phyloP scores from a whole-genome alignment of 2,113 vertebrate genomes.

The Lampris incognitus region DNA sequence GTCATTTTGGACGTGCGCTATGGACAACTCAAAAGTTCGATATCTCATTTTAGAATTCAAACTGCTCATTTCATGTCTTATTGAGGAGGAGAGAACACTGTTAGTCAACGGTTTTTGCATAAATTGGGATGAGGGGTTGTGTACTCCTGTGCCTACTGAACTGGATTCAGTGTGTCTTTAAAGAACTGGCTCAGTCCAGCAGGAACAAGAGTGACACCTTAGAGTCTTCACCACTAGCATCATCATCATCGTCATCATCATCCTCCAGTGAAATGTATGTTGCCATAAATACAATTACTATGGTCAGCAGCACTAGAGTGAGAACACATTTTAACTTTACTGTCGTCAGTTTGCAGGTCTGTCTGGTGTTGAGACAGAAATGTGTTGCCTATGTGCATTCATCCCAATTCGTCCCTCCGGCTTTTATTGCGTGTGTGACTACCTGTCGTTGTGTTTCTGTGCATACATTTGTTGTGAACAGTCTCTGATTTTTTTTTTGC shows the following conservation, averaged over 20 bases:
- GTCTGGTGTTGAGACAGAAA: slow-evolving; percentile 12
- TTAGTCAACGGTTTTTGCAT: background rate
- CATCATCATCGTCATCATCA: background rate
- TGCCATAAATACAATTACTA: slow-evolving; percentile 23
- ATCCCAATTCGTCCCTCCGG: slow-evolving; percentile 28
- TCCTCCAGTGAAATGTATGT: background rate
- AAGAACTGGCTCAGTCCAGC: slow-evolving; percentile 84
- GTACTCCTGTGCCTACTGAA: slow-evolving; percentile 82
- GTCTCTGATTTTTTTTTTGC: slow-evolving; percentile 72
- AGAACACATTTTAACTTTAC: background rate
- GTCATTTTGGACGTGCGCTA: too few relatives aligned
- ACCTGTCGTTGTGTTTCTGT: slow-evolving; percentile 47
- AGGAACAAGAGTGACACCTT: slow-evolving; percentile 79
- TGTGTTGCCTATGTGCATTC: background rate
- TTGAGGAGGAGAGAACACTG: too few relatives aligned
- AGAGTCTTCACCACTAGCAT: background rate
- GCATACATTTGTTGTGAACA: slow-evolving; percentile 46
- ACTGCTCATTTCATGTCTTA: too few relatives aligned
- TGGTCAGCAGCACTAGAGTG: background rate
- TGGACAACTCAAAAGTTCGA: too few relatives aligned
- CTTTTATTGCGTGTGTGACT: slow-evolving; percentile 28
- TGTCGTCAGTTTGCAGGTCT: background rate
- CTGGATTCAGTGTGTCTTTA: slow-evolving; percentile 81
- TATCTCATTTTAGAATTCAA: too few relatives aligned
- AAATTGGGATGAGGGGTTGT: slow-evolving; percentile 46